phyloP scores from a whole-genome alignment of 2,113 vertebrate species.

The Riparia riparia region DNA sequence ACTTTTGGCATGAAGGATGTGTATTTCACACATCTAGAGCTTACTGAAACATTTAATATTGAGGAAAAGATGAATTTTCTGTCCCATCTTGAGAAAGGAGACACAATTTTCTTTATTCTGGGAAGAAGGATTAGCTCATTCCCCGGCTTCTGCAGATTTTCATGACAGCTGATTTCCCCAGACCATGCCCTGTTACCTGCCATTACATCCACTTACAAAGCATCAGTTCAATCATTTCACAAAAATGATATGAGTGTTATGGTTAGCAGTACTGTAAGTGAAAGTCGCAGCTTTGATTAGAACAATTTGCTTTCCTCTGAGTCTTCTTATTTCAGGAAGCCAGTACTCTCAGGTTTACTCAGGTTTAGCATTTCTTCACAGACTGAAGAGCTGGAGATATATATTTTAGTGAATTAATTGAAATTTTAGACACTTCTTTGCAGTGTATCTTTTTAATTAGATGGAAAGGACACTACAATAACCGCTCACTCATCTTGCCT shows the following conservation, averaged over 20 bases:
- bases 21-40: slow-evolving; percentile 35
- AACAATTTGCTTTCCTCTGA: neutral
- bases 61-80: neutral
- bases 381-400: neutral
- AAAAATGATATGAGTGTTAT: neutral
- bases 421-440: neutral
- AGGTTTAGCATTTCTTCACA: neutral
- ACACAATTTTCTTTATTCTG: neutral
- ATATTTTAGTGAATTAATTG: neutral
- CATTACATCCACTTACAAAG: neutral
- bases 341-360: neutral
- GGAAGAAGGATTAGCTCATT: neutral
- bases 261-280: neutral
- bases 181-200: neutral
- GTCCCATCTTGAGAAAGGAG: neutral
- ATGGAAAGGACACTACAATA: neutral
- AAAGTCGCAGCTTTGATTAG: neutral
- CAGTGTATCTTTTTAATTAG: neutral
- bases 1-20: neutral
- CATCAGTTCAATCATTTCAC: neutral
- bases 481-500: neutral
- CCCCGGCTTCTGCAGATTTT: neutral
- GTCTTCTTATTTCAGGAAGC: neutral
- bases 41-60: slow-evolving; percentile 8
- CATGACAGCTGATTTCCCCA: neutral